Base-by-base conservation (phyloP, 2,113 vertebrate species). In the Danionella cerebrum region DNA sequence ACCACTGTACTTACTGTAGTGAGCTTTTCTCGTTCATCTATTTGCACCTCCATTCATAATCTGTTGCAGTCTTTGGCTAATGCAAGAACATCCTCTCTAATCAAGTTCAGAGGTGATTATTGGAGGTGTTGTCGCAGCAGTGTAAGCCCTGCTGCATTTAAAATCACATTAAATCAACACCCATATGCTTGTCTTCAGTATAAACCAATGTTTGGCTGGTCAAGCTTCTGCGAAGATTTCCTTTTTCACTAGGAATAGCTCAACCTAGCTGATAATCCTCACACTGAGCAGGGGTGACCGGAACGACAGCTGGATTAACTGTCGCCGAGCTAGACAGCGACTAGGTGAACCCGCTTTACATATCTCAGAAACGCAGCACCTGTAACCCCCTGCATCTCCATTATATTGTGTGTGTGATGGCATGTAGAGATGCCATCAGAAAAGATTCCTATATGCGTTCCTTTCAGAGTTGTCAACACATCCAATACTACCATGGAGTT, bases 81-180 rank as follows among this genome's bases (percentile, higher is more conserved):
- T 73, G 74, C 76, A 73, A 71, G 79, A 75, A 78, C 78, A 75
- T 79, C 27, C 13, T 73, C 71, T 74, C 72, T 78, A 36, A 73
- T 75, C 45, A 13, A 64, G 54, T 73, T 72, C 59, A 69, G 73
- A 82, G 79, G 35, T 67, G 82, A 83, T 83, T 79, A 80, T n/a
- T 69, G 13, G 65, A 72, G 59, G 68, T 71, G 63, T 82, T 74
- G 50, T 53, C 68, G 57, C 38, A 57, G 24, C 59, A 64, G 64
- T 70, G 55, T 69, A 71, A 75, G 76, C 65, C 74, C 79, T 80
- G 74, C 67, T 1, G 39, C 38, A 73, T 64, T 44, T 52, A 16
- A 63, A 22, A 52, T 41, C 76, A 67, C 66, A 77, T 79, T 83
- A 77, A 82, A 82, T 33, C 36, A 52, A 69, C 39, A 44, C 3